Evolutionary conservation across 2,113 vertebrate species (phyloP).

Genomic region (Haemorhous mexicanus): DNA sequence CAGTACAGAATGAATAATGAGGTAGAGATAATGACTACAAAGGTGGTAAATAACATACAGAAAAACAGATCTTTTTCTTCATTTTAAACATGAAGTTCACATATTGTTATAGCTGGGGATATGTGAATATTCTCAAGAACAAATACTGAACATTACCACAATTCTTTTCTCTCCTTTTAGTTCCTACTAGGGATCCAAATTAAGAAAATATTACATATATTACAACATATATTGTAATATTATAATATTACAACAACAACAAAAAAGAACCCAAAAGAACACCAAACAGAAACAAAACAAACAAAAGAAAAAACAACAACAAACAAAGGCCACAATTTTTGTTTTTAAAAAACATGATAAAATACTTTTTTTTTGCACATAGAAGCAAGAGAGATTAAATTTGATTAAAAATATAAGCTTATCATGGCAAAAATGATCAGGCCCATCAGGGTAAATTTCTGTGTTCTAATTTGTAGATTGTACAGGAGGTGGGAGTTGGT

Average conservation of each 20-base stretch:
- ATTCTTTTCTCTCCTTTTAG: not conserved
- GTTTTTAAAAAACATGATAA: not conserved
- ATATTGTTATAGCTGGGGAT: not conserved
- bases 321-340: not conserved
- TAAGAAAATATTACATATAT: not conserved
- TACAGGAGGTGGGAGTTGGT: accelerated
- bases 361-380: not conserved
- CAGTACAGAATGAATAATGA: not conserved
- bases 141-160: not conserved
- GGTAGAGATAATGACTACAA: not conserved
- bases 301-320: no score
- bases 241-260: not conserved
- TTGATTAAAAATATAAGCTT: not conserved
- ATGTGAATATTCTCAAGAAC: not conserved
- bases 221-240: no score
- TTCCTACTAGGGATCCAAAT: not conserved
- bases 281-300: not conserved
- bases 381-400: not conserved
- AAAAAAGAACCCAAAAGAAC: not conserved
- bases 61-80: not conserved
- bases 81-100: not conserved
- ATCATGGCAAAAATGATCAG: not conserved
- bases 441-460: not conserved
- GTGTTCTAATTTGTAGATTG: not conserved
- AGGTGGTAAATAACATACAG: not conserved